These are phyloP conservation scores for Athene noctua DNA, from an alignment of 2,113 vertebrate genomes.

Conservation along the genomic window DNA sequence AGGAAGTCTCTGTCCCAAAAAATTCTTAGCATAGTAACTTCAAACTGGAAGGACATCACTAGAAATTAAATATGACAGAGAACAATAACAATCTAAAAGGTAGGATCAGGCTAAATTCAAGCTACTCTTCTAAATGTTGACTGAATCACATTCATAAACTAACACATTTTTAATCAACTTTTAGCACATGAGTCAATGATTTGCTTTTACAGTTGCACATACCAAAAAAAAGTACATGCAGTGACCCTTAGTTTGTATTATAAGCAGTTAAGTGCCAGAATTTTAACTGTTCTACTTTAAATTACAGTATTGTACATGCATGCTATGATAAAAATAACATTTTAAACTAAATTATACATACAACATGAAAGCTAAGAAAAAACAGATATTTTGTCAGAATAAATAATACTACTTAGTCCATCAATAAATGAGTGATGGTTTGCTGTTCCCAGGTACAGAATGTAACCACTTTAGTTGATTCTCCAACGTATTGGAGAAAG, in stretches of 20 bases:
- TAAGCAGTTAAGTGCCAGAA: neutral
- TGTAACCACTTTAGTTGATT: neutral
- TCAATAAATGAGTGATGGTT: neutral
- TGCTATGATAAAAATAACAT: neutral
- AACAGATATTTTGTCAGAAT: neutral
- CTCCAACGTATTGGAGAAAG: neutral
- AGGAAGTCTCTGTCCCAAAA: neutral
- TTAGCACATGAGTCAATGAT: neutral
- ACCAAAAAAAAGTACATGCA: neutral
- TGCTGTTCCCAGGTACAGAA: neutral
- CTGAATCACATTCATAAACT: neutral
- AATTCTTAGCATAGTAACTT: neutral
- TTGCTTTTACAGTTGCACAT: neutral
- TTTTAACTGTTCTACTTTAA: neutral
- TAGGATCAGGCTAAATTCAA: neutral
- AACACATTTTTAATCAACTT: neutral
- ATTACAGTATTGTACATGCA: neutral
- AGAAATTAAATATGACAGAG: neutral
- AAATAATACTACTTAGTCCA: neutral
- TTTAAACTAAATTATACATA: neutral
- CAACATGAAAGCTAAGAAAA: neutral
- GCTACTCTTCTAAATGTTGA: neutral
- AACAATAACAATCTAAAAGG: neutral
- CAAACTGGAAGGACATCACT: neutral
- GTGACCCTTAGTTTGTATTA: neutral